Base-by-base conservation (phyloP, 2,888 invertebrate species). In the Drosophila stalkeri region DNA sequence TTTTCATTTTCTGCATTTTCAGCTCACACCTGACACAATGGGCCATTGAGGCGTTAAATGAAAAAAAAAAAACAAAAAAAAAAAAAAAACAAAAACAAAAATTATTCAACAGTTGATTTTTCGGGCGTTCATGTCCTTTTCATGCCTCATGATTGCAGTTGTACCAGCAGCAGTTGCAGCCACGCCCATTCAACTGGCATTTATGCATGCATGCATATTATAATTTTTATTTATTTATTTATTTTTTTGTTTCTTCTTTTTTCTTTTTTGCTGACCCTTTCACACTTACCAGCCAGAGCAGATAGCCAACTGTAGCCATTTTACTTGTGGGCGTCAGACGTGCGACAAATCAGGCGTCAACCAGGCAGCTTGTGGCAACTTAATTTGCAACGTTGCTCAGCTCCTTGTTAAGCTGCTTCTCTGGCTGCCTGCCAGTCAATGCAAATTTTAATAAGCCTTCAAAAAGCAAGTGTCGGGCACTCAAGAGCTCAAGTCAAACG, bases 291-390 rank as follows among this genome's bases (percentile, higher is more conserved):
- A 75, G 33, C 20, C 72, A 54, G 23, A 33, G 49, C 46, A 57
- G 61, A 41, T 14, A 16, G 23, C 16, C 61, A 14, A n/a, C 27
- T 47, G 33, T 33, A 16, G 43, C 64, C 76, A 76, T 79, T 60
- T 56, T 63, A 63, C 60, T 57, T 67, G 18, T 14, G 27, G 43
- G 60, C 66, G 55, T 52, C 77, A 81, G 80, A 82, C 80, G 80
- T 81, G 75, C 69, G 59, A 54, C 83, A 80, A 82, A 77, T 80
- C 83, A 72, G 77, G 71, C 76, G 68, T 57, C 67, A 54, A 65
- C 63, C 65, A 72, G 72, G 46, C 54, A 44, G 66, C 62, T 57
- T 61, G 56, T 57, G 66, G 64, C 72, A 61, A 66, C 33, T 72
- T 61, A 72, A 72, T 72, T 71, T 43, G 46, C 59, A 59, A 41